These are phyloP conservation scores for Piezodorus guildinii DNA, from an alignment of 1,140 invertebrate species.

Conservation along the genomic window DNA sequence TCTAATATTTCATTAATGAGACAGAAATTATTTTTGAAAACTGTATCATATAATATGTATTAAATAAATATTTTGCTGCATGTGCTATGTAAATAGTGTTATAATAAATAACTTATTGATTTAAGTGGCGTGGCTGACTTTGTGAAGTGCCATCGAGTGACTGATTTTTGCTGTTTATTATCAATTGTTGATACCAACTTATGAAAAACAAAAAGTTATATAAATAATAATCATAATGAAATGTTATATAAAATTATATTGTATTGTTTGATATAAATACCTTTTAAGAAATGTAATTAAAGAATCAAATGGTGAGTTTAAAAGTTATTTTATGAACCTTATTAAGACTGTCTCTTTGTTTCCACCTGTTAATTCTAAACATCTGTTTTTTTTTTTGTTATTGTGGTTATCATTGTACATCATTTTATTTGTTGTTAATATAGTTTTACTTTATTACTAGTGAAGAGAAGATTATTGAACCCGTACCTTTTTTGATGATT, in stretches of 20 bases:
- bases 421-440: slow-evolving; percentile 23
- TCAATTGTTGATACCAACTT: background rate
- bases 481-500: too few relatives aligned
- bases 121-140: slow-evolving; percentile 3
- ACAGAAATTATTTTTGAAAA: too few relatives aligned
- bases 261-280: background rate
- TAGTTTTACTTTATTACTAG: slow-evolving; percentile 21
- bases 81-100: background rate
- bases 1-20: too few relatives aligned
- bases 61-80: too few relatives aligned
- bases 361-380: slow-evolving; percentile 11
- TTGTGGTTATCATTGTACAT: slow-evolving; percentile 18
- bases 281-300: slow-evolving; percentile 5
- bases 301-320: slow-evolving; percentile 4
- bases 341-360: slow-evolving; percentile 9
- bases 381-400: slow-evolving; percentile 16
- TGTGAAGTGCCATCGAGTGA: slow-evolving; percentile 16
- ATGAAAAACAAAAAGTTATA: background rate
- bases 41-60: too few relatives aligned
- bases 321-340: background rate
- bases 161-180: slow-evolving; percentile 12
- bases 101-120: background rate
- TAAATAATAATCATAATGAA: background rate
- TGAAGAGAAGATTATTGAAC: background rate
- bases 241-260: background rate